Percentiles rank a stretch among this genome's conserved stretches.
phyloP scores from a whole-genome alignment of 2,888 invertebrate genomes.

The Pristionchus entomophagus region DNA sequence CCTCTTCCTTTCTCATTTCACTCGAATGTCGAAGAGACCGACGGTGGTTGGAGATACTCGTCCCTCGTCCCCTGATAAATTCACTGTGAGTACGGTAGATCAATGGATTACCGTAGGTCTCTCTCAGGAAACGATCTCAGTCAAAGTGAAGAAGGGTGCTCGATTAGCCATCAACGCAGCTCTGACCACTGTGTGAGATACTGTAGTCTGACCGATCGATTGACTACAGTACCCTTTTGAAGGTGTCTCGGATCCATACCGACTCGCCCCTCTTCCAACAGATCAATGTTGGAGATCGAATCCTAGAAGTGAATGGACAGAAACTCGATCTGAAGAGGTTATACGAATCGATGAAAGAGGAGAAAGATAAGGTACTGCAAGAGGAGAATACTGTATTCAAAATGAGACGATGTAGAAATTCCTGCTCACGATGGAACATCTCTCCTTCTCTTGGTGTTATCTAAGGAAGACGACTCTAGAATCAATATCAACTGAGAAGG shows the following conservation, averaged over 20 bases:
- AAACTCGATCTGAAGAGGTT: not conserved
- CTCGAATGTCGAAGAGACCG: slow-evolving; percentile 1
- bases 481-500: slow-evolving; percentile 6
- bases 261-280: slow-evolving; percentile 9
- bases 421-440: not conserved
- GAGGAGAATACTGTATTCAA: not conserved
- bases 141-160: slow-evolving; percentile 35
- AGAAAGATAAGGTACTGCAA: not conserved
- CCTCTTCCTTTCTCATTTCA: not conserved
- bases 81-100: not conserved
- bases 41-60: not conserved
- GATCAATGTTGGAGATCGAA: slow-evolving; percentile 2
- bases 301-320: slow-evolving; percentile 10
- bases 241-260: slow-evolving; percentile 29
- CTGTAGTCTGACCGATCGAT: not conserved
- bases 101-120: not conserved
- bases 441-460: slow-evolving; percentile 17
- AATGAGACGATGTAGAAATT: not conserved
- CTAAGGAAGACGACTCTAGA: slow-evolving; percentile 31
- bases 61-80: not conserved
- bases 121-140: not conserved
- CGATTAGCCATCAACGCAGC: slow-evolving; percentile 11
- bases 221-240: not conserved
- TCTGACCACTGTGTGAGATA: slow-evolving; percentile 26
- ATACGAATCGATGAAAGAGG: not conserved